Conservation (phyloP, 2,797 vertebrate genomes). For the Mormyrops boulengeri region DNA sequence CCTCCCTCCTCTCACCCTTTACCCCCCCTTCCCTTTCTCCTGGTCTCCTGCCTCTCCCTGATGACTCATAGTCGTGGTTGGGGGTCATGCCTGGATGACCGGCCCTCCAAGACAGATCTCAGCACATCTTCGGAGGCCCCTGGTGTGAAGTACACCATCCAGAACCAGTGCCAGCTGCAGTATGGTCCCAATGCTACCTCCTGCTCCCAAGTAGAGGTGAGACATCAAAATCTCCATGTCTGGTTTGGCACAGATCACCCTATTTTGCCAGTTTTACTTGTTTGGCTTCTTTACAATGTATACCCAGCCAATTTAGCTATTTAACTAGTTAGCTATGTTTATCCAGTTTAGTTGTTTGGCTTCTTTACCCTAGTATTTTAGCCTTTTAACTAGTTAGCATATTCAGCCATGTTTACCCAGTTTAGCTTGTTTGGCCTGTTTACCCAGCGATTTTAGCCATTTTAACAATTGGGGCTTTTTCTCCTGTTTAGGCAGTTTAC, state of each 20-base stretch:
- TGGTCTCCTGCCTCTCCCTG: not conserved
- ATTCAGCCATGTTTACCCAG: not conserved
- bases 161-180: slow-evolving; percentile 94
- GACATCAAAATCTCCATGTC: slow-evolving; percentile 37
- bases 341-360: not conserved
- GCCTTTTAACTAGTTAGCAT: not conserved
- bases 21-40: not conserved
- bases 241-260: not conserved
- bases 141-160: slow-evolving; percentile 84
- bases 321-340: not conserved
- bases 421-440: not conserved
- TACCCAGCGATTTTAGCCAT: not conserved
- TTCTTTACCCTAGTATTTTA: not conserved
- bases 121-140: slow-evolving; percentile 80
- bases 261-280: not conserved
- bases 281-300: not conserved
- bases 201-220: slow-evolving; percentile 88
- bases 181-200: slow-evolving; percentile 89
- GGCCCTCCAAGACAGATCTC: slow-evolving; percentile 81
- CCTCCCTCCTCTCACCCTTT: not conserved
- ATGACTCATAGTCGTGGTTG: slow-evolving; percentile 74
- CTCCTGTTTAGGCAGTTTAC: not conserved
- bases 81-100: slow-evolving; percentile 93
- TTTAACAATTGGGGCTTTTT: not conserved
- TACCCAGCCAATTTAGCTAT: not conserved